These are phyloP conservation scores for Rostratula benghalensis DNA, from an alignment of 2,113 vertebrate species.

Conservation along the genomic window DNA sequence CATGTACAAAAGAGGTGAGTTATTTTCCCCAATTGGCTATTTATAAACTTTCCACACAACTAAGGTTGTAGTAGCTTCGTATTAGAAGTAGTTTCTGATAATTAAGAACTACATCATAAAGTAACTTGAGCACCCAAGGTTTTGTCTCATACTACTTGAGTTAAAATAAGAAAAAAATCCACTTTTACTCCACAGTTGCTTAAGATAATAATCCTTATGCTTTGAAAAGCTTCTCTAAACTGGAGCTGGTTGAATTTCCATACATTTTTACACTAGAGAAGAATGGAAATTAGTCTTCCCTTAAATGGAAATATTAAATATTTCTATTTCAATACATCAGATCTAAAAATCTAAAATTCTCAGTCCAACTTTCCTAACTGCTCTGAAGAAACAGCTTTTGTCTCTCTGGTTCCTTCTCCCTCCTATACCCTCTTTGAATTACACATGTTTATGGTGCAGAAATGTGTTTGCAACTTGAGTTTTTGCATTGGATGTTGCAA, in stretches of 20 bases:
- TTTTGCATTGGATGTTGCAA: not conserved
- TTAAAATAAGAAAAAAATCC: not conserved
- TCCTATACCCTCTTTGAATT: not conserved
- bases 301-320: not conserved
- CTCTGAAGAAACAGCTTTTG: not conserved
- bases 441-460: not conserved
- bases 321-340: not conserved
- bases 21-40: not conserved
- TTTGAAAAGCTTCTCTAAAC: not conserved
- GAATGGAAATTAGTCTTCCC: not conserved
- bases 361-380: not conserved
- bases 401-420: not conserved
- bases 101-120: not conserved
- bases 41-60: not conserved
- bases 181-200: not conserved
- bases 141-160: not conserved
- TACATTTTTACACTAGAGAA: not conserved
- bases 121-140: not conserved
- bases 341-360: not conserved
- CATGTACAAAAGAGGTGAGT: not conserved
- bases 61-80: not conserved
- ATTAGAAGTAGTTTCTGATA: not conserved
- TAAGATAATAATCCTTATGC: not conserved
- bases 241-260: not conserved
- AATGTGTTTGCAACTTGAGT: not conserved